phyloP scores from a whole-genome alignment of 2,113 vertebrate species.

The Sinocyclocheilus grahami region DNA sequence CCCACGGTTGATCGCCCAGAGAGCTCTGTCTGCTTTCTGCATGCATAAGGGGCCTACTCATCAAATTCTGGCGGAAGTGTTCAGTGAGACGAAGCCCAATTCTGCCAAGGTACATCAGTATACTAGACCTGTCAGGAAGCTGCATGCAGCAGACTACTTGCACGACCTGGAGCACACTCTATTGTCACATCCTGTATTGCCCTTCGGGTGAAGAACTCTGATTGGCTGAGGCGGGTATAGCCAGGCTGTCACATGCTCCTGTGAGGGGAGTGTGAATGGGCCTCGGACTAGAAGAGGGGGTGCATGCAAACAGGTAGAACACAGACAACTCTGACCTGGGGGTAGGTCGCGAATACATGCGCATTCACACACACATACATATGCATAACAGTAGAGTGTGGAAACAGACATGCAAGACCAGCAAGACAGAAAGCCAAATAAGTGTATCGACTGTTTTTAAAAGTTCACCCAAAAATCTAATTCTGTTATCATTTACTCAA shows the following conservation, averaged over 20 bases:
- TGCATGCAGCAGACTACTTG: conserved; percentile 24
- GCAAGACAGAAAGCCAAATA: neutral
- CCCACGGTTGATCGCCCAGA: neutral
- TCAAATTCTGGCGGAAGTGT: conserved; percentile 34
- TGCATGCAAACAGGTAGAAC: conserved; percentile 40
- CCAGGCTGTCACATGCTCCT: conserved; percentile 33
- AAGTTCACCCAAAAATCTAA: neutral
- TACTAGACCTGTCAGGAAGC: conserved; percentile 22
- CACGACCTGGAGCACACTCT: conserved; percentile 40
- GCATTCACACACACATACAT: conserved; percentile 10
- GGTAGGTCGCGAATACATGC: neutral
- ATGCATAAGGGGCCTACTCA: conserved; percentile 27
- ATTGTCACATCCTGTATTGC: conserved; percentile 26
- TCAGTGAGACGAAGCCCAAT: conserved; percentile 31
- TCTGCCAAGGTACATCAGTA: conserved; percentile 40
- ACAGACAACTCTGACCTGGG: conserved; percentile 32
- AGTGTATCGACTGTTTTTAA: neutral
- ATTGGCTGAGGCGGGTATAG: conserved; percentile 27
- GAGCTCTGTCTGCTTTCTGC: conserved; percentile 30
- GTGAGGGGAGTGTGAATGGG: conserved; percentile 39
- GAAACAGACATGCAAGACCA: neutral
- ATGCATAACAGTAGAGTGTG: neutral
- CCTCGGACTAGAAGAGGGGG: conserved; percentile 18
- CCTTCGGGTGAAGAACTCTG: conserved; percentile 31
- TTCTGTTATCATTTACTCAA: neutral